Percentiles rank a stretch among this genome's conserved stretches.
Conservation (phyloP, 1,140 invertebrate genomes). For the Zaprionus camerounensis region DNA sequence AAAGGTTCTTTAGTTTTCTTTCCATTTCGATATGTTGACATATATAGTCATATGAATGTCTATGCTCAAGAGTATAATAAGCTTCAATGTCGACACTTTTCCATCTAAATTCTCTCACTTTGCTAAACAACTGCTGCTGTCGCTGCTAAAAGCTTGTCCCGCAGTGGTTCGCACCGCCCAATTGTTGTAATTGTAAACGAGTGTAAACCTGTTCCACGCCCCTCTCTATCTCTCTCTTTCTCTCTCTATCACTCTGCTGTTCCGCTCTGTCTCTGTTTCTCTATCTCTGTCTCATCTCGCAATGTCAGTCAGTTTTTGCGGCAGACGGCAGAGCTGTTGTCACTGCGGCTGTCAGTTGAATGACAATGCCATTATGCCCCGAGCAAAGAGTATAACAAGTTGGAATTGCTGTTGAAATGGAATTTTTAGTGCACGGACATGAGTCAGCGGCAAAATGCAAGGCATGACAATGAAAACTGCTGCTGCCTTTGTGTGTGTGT, state of each 20-base stretch:
- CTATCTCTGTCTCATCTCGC: conserved; percentile 7
- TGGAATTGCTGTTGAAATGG: conserved; percentile 71
- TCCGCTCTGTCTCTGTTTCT: neutral
- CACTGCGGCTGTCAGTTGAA: conserved; percentile 39
- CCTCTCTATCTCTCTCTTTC: neutral
- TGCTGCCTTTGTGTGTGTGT: conserved; percentile 30
- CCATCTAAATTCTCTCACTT: conserved; percentile 3
- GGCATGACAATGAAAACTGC: conserved; percentile 73
- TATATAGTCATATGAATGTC: neutral
- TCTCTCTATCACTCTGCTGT: neutral
- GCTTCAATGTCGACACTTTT: neutral
- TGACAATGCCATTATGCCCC: conserved; percentile 54
- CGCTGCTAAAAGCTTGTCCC: conserved; percentile 20
- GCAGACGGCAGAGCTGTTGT: conserved; percentile 20
- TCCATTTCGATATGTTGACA: neutral
- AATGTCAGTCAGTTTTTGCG: conserved; percentile 24
- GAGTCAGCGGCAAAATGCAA: conserved; percentile 58
- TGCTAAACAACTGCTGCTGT: neutral
- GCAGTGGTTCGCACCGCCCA: neutral
- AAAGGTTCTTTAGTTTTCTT: neutral
- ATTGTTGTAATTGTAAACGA: conserved; percentile 37
- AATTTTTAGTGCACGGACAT: conserved; percentile 76
- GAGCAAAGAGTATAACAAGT: conserved; percentile 63
- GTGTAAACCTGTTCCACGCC: conserved; percentile 2
- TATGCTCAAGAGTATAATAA: conserved; percentile 1